Conservation (phyloP, 2,113 vertebrate species). For the Stigmatopora nigra region DNA sequence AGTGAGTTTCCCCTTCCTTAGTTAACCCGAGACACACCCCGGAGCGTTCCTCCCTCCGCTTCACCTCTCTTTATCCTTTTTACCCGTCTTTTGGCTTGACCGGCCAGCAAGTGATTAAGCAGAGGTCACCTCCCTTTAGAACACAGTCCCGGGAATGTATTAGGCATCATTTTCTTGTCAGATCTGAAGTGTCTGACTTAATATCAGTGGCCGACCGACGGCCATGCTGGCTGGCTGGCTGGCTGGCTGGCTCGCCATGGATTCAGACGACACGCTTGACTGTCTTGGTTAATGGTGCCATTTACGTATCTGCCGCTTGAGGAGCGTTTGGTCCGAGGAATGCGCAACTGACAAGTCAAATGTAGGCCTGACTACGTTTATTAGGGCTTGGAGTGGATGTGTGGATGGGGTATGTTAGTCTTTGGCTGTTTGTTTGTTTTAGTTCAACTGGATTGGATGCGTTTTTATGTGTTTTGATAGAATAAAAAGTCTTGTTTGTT, state of each 20-base stretch:
- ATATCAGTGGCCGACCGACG: conserved; percentile 40
- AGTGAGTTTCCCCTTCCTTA: conserved; percentile 2
- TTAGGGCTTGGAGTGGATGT: conserved; percentile 23
- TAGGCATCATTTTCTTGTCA: conserved; percentile 64
- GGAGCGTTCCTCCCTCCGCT: conserved; percentile 9
- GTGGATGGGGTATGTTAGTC: neutral
- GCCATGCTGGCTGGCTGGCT: too few species aligned
- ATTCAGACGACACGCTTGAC: conserved; percentile 56
- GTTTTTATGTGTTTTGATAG: too few species aligned
- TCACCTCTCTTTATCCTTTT: conserved; percentile 28
- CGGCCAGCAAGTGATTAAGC: conserved; percentile 43
- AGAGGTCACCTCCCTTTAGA: conserved; percentile 55
- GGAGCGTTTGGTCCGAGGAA: conserved; percentile 49
- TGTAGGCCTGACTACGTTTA: conserved; percentile 34
- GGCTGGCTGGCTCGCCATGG: conserved; percentile 30
- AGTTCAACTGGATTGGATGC: too few species aligned
- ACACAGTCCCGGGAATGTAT: conserved; percentile 48
- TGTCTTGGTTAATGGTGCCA: conserved; percentile 63
- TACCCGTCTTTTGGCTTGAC: conserved; percentile 27
- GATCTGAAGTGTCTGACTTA: conserved; percentile 63
- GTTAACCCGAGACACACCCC: neutral
- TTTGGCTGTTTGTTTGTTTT: neutral
- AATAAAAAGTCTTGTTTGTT: too few species aligned
- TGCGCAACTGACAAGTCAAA: conserved; percentile 27
- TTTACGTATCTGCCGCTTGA: conserved; percentile 55